Evolutionary conservation across 64 coral and sea anemone species (phyloP).

Genomic region (Actinia tenebrosa): DNA sequence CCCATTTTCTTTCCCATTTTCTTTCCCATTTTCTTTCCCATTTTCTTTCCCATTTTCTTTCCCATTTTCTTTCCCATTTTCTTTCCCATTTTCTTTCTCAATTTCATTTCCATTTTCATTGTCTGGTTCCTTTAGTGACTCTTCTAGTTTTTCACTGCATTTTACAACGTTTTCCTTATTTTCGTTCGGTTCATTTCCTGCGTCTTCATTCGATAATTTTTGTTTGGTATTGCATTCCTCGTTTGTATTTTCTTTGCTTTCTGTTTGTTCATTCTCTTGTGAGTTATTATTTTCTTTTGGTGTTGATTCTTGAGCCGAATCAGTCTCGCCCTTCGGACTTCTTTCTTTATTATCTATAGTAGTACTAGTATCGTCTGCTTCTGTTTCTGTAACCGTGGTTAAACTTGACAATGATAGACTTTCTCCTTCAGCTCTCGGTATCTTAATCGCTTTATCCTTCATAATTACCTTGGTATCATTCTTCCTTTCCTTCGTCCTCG

Average conservation of each 20-base stretch:
- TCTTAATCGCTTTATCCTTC: neutral
- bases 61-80: neutral
- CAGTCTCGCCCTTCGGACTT: neutral
- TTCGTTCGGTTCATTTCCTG: neutral
- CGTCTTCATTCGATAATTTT: neutral
- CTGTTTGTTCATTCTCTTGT: neutral
- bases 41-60: neutral
- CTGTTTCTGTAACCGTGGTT: neutral
- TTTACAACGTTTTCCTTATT: neutral
- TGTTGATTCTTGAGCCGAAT: neutral
- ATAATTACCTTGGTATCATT: neutral
- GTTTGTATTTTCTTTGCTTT: neutral
- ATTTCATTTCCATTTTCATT: neutral
- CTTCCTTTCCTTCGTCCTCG: neutral
- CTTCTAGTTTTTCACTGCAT: neutral
- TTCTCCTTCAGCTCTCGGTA: neutral
- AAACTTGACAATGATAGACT: neutral
- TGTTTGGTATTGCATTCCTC: neutral
- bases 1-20: neutral
- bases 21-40: neutral
- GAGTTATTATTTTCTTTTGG: neutral
- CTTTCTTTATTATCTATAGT: neutral
- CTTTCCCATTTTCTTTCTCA: neutral
- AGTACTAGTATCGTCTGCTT: neutral
- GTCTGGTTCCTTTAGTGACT: neutral